Evolutionary conservation across 2,113 vertebrate species (phyloP), one percentile per base, ranked within the genome.

Genomic region (Acrocephalus kingi): DNA sequence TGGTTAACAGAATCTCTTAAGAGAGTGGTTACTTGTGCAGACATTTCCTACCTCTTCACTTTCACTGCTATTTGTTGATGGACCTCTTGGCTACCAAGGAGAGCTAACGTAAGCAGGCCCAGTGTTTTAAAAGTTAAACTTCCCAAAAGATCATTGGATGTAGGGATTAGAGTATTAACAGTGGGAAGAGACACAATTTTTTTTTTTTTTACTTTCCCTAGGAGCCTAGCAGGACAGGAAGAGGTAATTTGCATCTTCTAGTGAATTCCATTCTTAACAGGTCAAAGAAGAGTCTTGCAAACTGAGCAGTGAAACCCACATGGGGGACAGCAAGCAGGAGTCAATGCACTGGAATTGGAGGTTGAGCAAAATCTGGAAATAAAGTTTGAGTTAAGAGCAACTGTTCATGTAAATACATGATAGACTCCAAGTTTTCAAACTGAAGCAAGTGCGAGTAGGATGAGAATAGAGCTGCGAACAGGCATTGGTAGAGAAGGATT

Each of bases 251-350:
- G 25, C 28, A 13, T 54, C 59, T 94, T 80, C 67, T 6, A 6
- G 27, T 56, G 35, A 80, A 85, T 67, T 85, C 20, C 9, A 15
- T 46, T 78, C 87, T 63, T 79, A 67, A 59, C 21, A 28, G 9
- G 23, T n/a, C 25, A 0, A 3, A 85, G 46, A 64, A 46, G 22
- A 69, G 14, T 30, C 49, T 28, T 91, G 37, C 37, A 72, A 90
- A 72, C 21, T 6, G 14, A 87, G 27, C 21, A 72, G 37, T 15
- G 45, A 33, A 11, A 84, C 9, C 9, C 45, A 22, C 0, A 0
- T 1, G 3, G 20, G 27, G n/a, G 67, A 41, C 25, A 63, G n/a
- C 22, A 79, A 87, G 41, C 19, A 75, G 66, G 20, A 83, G 28
- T 28, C 58, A 54, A 37, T 14, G 14, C 31, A 55, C 31, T 45